Percentiles rank a stretch among this genome's conserved stretches.
Evolutionary conservation across 2,888 invertebrate genomes (phyloP).

Genomic region (Autographa gamma): DNA sequence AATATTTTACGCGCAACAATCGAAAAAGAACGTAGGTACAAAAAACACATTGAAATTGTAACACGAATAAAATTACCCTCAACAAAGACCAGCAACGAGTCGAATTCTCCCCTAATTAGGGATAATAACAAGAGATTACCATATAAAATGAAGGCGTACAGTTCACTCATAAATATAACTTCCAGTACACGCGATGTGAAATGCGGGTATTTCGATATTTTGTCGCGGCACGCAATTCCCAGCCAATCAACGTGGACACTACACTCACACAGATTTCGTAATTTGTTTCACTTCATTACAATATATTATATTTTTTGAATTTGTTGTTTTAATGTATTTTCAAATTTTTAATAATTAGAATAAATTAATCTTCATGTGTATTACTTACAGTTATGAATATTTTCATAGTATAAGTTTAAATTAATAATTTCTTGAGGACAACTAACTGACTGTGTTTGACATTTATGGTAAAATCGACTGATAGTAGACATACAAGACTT

Average conservation of each 20-base stretch:
- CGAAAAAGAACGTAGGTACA: too few species aligned
- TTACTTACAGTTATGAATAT: too few species aligned
- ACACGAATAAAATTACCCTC: neutral
- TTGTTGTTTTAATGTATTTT: too few species aligned
- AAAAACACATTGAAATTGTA: neutral
- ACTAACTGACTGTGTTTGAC: too few species aligned
- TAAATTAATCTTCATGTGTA: too few species aligned
- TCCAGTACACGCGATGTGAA: slow-evolving; percentile 27
- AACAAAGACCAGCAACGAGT: slow-evolving; percentile 13
- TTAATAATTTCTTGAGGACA: too few species aligned
- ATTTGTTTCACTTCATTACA: slow-evolving; percentile 2
- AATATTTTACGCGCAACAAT: too few species aligned
- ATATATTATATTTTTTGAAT: neutral
- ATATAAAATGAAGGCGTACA: slow-evolving; percentile 46
- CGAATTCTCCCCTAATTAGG: slow-evolving; percentile 38
- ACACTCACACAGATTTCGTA: slow-evolving; percentile 28
- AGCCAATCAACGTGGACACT: slow-evolving; percentile 30
- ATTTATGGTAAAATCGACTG: too few species aligned
- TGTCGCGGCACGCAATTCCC: slow-evolving; percentile 37
- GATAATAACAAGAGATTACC: slow-evolving; percentile 47
- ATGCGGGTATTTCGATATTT: slow-evolving; percentile 20
- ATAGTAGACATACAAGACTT: too few species aligned
- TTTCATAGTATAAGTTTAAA: too few species aligned
- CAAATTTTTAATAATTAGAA: too few species aligned
- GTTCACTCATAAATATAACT: slow-evolving; percentile 40